Base-by-base conservation (phyloP, 1,140 invertebrate genomes). In the Venturia canescens region DNA sequence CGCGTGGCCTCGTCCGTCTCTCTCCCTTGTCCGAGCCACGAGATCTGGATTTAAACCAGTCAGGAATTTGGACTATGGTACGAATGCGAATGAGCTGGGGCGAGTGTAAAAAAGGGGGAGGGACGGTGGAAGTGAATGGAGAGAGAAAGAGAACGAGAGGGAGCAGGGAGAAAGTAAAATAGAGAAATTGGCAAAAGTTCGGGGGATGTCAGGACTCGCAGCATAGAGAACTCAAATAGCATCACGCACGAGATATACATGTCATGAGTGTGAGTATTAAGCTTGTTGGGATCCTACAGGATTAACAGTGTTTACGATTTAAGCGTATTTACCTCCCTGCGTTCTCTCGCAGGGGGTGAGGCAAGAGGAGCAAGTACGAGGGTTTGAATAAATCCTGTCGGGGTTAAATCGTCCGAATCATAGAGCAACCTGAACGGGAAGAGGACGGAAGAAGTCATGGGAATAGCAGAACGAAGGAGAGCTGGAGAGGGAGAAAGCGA, bases 221-320 rank as follows among this genome's bases (percentile, higher is more conserved):
- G 53, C 48, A 86, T 82, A 83, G 76, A 83, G 83, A 87, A 84
- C 84, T 85, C 82, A 38, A 21, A 71, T 71, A 44, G 26, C 69
- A 44, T 63, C 60, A 26, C 50, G 6, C 50, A 53, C 50, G 16
- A 18, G 16, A 53, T 53, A 44, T 44, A 44, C 38, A 13, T 44
- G 38, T 44, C 38, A 74, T 57, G 83, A 67, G 78, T 76, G 83
- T 81, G 82, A 80, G 83, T 66, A 82, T 81, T 85, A 85, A 84
- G 84, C 86, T 84, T 60, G 83, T 79, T 80, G 86, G 82, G 86
- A 87, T 87, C 86, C 80, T 83, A 83, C 75, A 76, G 87, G 85
- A 89, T 89, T 88, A 89, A 85, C 82, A 79, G 85, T 88, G 88
- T 89, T 88, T 88, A 88, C 87, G 87, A 87, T 88, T 87, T 88